Base-by-base conservation (phyloP, 2,113 vertebrate genomes). In the Oostethus manadensis region DNA sequence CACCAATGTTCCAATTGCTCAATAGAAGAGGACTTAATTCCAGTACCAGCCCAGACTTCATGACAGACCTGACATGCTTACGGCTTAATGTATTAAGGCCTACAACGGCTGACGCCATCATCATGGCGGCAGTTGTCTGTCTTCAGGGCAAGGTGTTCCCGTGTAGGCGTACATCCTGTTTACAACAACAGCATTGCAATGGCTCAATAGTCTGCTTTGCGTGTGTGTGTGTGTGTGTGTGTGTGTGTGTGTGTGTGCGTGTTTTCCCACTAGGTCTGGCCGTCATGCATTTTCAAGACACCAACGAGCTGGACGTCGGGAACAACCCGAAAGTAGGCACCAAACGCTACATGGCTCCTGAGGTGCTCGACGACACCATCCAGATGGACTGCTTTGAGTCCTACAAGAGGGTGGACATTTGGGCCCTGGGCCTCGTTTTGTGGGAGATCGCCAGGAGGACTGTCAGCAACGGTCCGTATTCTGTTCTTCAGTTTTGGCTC, bases 261-360 rank as follows among this genome's bases (percentile, higher is more conserved):
- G 7, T 76, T 69, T 77, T 60, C 46, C 21, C 33, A 21, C 29
- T 56, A 99, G 97, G 97, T 64, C 86, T 98, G n/a, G 94, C 97
- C 0, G 97, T 99, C 2, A 98, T 99, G 93, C 97, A 99, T 87
- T 99, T 96, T 64, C 96, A 98, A 76, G 93, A 95, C 87, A 99
- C 95, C 3, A 98, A 99, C 8, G 94, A 97, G 82, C 40, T 99
- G 53, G 97, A 99, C 0, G 94, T 99, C 75, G 97, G 95, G 6
- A 98, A 97, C 88, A 99, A 99, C 29, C 95, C 97, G 3, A 96
- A 97, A 0, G 97, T 98, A 67, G 97, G 97, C 38, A 99, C 97
- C 65, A 99, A 99, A 62, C 93, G 97, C 66, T 99, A 99, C 89
- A 99, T 99, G 97, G 96, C 97, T 1, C 97, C 97, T 0, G 97